phyloP scores from a whole-genome alignment of 2,888 invertebrate species.

The Strigamia maritima region DNA sequence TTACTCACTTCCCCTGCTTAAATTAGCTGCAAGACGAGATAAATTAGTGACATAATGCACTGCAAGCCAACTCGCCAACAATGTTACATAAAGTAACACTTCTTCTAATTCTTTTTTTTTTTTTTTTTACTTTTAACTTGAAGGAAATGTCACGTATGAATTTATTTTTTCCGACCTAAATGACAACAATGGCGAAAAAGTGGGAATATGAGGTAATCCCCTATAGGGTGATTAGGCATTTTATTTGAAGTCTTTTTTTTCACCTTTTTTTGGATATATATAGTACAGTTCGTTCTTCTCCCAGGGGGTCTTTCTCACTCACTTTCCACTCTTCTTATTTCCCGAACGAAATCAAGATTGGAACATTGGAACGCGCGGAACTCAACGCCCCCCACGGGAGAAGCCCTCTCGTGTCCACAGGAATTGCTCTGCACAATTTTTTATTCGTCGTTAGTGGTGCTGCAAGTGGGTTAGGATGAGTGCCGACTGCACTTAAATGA shows the following conservation, averaged over 20 bases:
- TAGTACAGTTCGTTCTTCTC: neutral
- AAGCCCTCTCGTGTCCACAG: conserved; percentile 2
- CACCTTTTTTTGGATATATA: neutral
- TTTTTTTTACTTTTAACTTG: neutral
- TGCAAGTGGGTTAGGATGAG: neutral
- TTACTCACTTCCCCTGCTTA: neutral
- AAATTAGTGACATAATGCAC: neutral
- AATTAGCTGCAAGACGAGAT: neutral
- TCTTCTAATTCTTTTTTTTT: too few species aligned
- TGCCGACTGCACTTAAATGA: neutral
- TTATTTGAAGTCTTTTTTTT: neutral
- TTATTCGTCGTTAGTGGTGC: neutral
- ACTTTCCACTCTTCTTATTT: conserved; percentile 19
- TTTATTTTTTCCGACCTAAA: neutral
- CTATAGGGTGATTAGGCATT: neutral
- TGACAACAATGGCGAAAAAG: conserved; percentile 8
- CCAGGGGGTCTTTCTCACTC: conserved; percentile 23
- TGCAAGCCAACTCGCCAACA: neutral
- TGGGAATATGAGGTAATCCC: neutral
- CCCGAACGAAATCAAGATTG: conserved; percentile 23
- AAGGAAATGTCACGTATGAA: too few species aligned
- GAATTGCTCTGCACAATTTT: neutral
- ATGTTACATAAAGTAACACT: neutral
- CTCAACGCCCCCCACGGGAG: neutral
- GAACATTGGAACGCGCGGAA: neutral